Evolutionary conservation across 2,888 invertebrate species (phyloP), one percentile per base, ranked within the genome.

Genomic region (Punctoribates punctum): DNA sequence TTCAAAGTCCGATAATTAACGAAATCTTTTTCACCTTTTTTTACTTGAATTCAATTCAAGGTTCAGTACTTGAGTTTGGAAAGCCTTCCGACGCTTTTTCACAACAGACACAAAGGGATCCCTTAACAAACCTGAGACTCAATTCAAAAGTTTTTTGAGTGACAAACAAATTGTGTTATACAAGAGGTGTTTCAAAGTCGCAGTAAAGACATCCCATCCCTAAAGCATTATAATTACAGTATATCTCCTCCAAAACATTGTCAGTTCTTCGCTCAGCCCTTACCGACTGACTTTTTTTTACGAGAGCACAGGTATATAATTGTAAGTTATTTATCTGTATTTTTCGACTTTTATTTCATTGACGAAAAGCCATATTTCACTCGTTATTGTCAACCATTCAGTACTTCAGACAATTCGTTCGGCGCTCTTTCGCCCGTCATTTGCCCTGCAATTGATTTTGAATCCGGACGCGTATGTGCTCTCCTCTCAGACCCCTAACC

Each of bases 91-190:
- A n/a, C n/a, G n/a, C n/a, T n/a, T n/a, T n/a, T n/a, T n/a, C n/a
- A n/a, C n/a, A n/a, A n/a, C n/a, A n/a, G n/a, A n/a, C n/a, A n/a
- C n/a, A n/a, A n/a, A n/a, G n/a, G n/a, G n/a, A n/a, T n/a, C n/a
- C n/a, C n/a, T n/a, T 15, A n/a, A 54, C 8, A 54, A 54, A 54
- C 54, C 5, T 15, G 8, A 15, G 23, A 54, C 23, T 6, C 54
- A 20, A 5, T n/a, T 6, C 54, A 54, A 2, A 54, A 54, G 23
- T 20, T 6, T 15, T 54, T 54, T 54, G 54, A 54, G 54, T 54
- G 54, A 54, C 54, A 54, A 54, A 54, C 54, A 54, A 54, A 54
- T 54, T 54, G 54, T 54, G n/a, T n/a, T 54, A 54, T 11, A 54
- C 54, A 54, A 54, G 54, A 11, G 15, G 48, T 6, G 9, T 54